Conservation (phyloP, 2,113 vertebrate genomes). For the Oxyruncus cristatus region DNA sequence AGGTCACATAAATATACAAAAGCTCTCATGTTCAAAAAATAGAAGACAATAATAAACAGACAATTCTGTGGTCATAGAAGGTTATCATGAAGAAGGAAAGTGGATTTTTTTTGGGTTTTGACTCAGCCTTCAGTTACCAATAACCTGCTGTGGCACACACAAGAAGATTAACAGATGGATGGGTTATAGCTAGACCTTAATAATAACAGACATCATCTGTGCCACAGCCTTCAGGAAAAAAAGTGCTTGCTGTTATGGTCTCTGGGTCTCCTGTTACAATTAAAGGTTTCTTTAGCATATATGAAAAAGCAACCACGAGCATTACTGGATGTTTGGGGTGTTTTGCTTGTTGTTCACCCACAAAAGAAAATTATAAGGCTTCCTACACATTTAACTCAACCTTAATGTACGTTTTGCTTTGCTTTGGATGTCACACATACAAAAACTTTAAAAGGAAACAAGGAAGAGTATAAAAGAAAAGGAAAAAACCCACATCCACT, state of each 20-base stretch:
- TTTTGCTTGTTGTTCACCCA: not conserved
- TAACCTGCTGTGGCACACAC: not conserved
- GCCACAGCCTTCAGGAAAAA: not conserved
- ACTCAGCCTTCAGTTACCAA: slow-evolving; percentile 18
- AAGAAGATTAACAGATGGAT: slow-evolving; percentile 36
- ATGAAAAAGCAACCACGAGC: not conserved
- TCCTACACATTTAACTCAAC: not conserved
- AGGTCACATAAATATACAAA: not conserved
- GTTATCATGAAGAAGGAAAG: not conserved
- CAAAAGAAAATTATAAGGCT: not conserved
- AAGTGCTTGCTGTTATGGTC: not conserved
- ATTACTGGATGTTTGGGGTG: not conserved
- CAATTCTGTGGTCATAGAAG: not conserved
- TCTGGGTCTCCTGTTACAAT: not conserved
- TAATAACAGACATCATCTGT: slow-evolving; percentile 34
- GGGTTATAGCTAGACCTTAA: slow-evolving; percentile 31
- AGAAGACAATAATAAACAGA: not conserved
- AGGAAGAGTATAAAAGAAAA: not conserved
- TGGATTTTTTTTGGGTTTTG: not conserved
- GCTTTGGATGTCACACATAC: not conserved
- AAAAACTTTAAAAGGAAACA: not conserved
- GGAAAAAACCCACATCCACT: too few relatives aligned
- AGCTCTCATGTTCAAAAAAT: not conserved
- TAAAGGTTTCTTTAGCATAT: not conserved
- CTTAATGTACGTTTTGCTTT: not conserved